phyloP scores from a whole-genome alignment of 2,888 invertebrate species.

The Anaspis maculata region DNA sequence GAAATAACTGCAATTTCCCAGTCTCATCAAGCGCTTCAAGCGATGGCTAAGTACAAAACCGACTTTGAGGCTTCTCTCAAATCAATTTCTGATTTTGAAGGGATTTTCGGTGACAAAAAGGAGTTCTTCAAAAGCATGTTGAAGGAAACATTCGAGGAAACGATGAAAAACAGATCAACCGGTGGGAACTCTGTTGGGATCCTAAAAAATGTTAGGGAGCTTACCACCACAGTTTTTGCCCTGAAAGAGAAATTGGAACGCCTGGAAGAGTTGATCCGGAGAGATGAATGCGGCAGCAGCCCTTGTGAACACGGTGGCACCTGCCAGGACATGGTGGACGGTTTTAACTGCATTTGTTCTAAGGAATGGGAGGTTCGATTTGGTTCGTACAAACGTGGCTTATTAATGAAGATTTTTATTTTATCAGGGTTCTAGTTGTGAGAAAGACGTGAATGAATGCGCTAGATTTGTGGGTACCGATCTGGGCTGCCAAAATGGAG shows the following conservation, averaged over 20 bases:
- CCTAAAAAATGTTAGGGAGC: too few species aligned
- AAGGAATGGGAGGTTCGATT: constrained; percentile 67
- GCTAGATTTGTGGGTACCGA: constrained; percentile 70
- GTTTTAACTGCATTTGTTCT: constrained; percentile 68
- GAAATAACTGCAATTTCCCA: background rate
- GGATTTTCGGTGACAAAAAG: constrained; percentile 11
- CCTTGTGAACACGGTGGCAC: constrained; percentile 81
- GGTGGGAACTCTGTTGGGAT: background rate
- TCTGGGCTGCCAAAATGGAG: constrained; percentile 87
- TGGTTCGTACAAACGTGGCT: background rate
- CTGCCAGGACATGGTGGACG: constrained; percentile 63
- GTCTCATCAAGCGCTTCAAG: constrained; percentile 30
- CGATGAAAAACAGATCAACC: background rate
- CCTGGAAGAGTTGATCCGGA: too few species aligned
- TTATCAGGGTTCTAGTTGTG: constrained; percentile 64
- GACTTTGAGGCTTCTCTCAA: constrained; percentile 24
- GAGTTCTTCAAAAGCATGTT: background rate
- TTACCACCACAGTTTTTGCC: too few species aligned
- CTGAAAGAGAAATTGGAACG: too few species aligned
- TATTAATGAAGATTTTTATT: constrained; percentile 15
- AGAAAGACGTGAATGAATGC: constrained; percentile 83
- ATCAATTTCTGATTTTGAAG: constrained; percentile 24
- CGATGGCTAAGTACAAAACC: constrained; percentile 32
- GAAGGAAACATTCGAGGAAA: background rate
- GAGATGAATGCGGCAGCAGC: constrained; percentile 60